These are phyloP conservation scores for Ammodytes marinus DNA, from an alignment of 2,113 vertebrate species.

Conservation along the genomic window DNA sequence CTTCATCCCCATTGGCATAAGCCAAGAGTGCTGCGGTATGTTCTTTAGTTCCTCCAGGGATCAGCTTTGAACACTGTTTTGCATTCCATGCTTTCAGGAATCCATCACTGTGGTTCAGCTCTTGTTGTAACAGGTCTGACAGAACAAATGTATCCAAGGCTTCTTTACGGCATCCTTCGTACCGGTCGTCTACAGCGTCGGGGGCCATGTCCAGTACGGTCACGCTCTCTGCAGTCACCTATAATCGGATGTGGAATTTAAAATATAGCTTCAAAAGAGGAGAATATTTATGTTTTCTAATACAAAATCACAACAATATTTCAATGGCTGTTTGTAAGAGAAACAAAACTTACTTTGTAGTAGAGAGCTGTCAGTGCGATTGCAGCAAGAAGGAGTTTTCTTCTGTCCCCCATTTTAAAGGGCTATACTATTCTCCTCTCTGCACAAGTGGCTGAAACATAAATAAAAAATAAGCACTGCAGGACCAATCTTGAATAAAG, in stretches of 20 bases:
- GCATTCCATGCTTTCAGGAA: slow-evolving; percentile 39
- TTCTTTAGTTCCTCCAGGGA: slow-evolving; percentile 39
- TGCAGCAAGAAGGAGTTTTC: slow-evolving; percentile 17
- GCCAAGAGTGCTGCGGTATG: slow-evolving; percentile 62
- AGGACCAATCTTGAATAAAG: slow-evolving; percentile 27
- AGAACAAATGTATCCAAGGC: slow-evolving; percentile 65
- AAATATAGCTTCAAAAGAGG: slow-evolving; percentile 9
- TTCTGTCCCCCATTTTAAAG: slow-evolving; percentile 52
- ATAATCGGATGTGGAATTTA: neutral
- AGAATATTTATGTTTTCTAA: neutral
- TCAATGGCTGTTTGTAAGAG: neutral
- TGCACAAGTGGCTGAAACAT: slow-evolving; percentile 3
- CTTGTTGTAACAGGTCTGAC: slow-evolving; percentile 58
- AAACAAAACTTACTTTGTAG: slow-evolving; percentile 52
- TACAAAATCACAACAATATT: neutral
- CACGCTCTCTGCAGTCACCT: slow-evolving; percentile 10
- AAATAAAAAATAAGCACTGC: slow-evolving; percentile 1
- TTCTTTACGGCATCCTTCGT: slow-evolving; percentile 56
- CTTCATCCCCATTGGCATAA: rapidly evolving
- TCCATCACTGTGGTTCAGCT: neutral
- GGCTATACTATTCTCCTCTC: neutral
- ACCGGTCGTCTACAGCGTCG: slow-evolving; percentile 66
- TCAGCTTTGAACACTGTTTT: neutral
- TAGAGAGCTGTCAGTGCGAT: slow-evolving; percentile 33
- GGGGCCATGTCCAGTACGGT: slow-evolving; percentile 49